A percentile compares a stretch with the other conserved stretches of the same genome.
Conservation (phyloP, 2,113 vertebrate species). For the Nothobranchius kuhntae region DNA sequence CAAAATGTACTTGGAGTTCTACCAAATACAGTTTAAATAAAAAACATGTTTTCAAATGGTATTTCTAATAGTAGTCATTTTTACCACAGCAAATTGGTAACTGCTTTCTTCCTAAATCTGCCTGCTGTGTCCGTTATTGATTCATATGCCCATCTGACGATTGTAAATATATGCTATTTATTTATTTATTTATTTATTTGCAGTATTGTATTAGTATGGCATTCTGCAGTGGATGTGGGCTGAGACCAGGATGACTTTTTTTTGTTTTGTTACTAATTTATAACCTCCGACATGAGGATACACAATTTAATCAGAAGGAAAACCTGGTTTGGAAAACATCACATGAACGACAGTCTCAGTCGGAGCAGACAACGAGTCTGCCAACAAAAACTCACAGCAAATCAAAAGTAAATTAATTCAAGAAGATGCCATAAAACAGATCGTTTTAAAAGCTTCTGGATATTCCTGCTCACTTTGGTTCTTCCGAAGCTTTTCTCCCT, state of each 20-base stretch:
- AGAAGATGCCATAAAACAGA: background rate
- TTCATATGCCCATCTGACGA: background rate
- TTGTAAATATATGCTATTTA: background rate
- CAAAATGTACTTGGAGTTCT: no score
- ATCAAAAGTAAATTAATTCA: conserved; percentile 28
- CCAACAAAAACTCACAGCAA: conserved; percentile 7
- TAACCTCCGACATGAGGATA: background rate
- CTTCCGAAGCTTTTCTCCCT: conserved; percentile 25
- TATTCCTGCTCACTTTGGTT: conserved; percentile 1
- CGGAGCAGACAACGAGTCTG: conserved; percentile 4
- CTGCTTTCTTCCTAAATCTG: no score
- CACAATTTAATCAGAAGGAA: background rate
- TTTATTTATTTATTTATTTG: background rate
- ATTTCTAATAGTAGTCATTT: no score
- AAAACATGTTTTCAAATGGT: no score
- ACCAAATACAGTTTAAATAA: no score
- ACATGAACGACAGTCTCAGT: background rate
- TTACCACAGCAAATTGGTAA: no score
- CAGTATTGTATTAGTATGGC: background rate
- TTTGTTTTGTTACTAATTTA: background rate
- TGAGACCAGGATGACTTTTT: background rate
- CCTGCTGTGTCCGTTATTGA: no score
- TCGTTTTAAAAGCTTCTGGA: background rate
- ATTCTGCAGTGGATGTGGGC: background rate
- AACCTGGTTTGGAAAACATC: conserved; percentile 4